Conservation (phyloP, 2,113 vertebrate genomes). For the Larimichthys polyactis region DNA sequence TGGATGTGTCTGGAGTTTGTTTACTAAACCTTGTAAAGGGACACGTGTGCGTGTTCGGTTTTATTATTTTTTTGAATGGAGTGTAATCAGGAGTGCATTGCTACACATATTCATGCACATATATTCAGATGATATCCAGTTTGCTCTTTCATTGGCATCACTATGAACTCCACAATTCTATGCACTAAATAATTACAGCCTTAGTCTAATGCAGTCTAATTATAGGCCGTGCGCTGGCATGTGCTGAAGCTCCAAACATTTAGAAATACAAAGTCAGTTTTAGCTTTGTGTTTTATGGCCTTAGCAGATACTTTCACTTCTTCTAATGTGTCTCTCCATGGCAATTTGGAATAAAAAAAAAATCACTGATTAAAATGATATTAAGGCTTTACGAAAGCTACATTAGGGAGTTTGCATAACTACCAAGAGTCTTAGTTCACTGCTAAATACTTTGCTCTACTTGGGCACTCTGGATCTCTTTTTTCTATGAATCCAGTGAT, state of each 20-base stretch:
- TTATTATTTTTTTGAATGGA: conserved; percentile 9
- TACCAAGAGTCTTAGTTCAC: background rate
- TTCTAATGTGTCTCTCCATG: background rate
- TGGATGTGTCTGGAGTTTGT: conserved; percentile 4
- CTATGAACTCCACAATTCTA: background rate
- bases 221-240: background rate
- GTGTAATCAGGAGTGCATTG: conserved; percentile 10
- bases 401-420: background rate
- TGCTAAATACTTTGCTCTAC: background rate
- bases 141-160: background rate
- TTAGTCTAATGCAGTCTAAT: conserved; percentile 15
- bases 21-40: conserved; percentile 31
- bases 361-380: conserved; percentile 7
- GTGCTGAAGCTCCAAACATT: background rate
- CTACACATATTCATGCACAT: background rate
- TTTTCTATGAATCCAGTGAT: background rate
- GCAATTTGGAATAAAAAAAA: background rate
- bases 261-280: conserved; percentile 4
- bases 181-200: background rate
- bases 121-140: background rate
- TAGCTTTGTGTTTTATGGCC: background rate
- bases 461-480: background rate
- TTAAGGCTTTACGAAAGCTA: background rate
- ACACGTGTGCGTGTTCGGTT: background rate
- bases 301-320: background rate